phyloP scores from a whole-genome alignment of 2,888 invertebrate genomes.

The Amphipyra tragopoginis region DNA sequence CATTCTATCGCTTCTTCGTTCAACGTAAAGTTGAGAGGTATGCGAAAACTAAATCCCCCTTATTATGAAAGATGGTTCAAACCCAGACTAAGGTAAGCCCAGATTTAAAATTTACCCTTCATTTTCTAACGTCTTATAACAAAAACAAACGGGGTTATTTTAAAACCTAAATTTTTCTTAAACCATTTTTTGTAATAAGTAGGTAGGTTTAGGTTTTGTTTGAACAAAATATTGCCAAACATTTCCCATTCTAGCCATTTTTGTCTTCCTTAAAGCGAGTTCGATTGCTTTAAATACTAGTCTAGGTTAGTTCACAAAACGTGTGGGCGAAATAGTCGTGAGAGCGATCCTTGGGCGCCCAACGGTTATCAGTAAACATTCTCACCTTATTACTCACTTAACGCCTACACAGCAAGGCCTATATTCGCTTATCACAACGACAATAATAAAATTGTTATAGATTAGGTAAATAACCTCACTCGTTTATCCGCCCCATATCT shows the following conservation, averaged over 20 bases:
- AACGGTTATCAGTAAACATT: constrained; percentile 53
- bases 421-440: constrained; percentile 46
- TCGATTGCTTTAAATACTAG: constrained; percentile 63
- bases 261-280: constrained; percentile 50
- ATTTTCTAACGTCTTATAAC: no score
- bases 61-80: no score
- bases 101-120: no score
- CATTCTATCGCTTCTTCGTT: not conserved
- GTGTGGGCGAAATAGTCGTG: constrained; percentile 77
- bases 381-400: constrained; percentile 46
- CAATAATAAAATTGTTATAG: constrained; percentile 51
- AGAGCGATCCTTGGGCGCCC: constrained; percentile 70
- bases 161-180: no score
- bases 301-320: constrained; percentile 55
- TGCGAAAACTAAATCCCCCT: no score
- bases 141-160: no score
- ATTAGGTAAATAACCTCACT: constrained; percentile 68
- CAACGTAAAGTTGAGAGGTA: not conserved
- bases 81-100: no score
- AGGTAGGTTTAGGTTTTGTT: no score
- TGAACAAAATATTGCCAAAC: constrained; percentile 11
- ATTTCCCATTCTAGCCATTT: constrained; percentile 18
- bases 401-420: constrained; percentile 46
- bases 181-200: no score
- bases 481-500: constrained; percentile 69